phyloP scores from a whole-genome alignment of 2,797 vertebrate genomes.

The Poecilia velifera region DNA sequence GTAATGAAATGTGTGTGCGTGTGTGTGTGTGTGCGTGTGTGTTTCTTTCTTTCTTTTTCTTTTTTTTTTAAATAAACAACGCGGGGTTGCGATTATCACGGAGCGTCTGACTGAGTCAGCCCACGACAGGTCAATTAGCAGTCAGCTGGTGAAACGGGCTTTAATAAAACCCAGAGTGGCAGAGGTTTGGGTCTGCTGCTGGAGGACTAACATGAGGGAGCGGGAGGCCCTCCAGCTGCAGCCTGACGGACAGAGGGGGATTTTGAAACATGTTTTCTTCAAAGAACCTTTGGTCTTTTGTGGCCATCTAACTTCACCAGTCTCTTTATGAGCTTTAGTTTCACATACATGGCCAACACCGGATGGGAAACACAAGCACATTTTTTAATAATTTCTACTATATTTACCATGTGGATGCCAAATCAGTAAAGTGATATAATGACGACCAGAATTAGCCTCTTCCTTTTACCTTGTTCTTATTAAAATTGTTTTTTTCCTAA shows the following conservation, averaged over 20 bases:
- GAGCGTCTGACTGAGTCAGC: background rate
- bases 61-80: constrained; percentile 12
- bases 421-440: constrained; percentile 13
- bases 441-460: background rate
- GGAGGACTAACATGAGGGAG: constrained; percentile 72
- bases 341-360: constrained; percentile 20
- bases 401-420: background rate
- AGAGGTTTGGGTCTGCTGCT: constrained; percentile 70
- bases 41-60: too few relatives aligned
- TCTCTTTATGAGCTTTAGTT: constrained; percentile 15
- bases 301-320: constrained; percentile 16
- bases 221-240: constrained; percentile 47
- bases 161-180: constrained; percentile 52
- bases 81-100: background rate
- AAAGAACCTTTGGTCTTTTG: constrained; percentile 18
- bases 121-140: constrained; percentile 46
- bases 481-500: background rate
- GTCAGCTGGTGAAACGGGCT: constrained; percentile 35
- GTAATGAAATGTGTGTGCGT: constrained; percentile 66
- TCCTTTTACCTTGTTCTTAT: background rate
- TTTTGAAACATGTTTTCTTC: constrained; percentile 24
- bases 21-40: background rate
- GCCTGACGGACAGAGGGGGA: constrained; percentile 38
- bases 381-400: background rate
- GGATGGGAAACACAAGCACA: background rate